These are phyloP conservation scores for Aeoliscus strigatus DNA, from an alignment of 2,797 vertebrate genomes.

Conservation along the genomic window DNA sequence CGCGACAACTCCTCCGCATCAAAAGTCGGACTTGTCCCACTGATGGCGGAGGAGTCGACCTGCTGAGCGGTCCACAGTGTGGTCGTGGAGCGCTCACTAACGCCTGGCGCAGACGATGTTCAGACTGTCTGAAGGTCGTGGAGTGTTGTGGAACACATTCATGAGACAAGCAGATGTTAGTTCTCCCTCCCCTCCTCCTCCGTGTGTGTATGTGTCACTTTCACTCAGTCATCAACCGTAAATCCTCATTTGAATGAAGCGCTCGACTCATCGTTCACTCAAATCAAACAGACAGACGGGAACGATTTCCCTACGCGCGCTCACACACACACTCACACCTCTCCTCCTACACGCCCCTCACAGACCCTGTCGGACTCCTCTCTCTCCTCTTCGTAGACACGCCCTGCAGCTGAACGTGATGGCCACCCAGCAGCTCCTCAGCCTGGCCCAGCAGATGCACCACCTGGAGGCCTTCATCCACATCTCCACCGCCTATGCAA, in stretches of 20 bases:
- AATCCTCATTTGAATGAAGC: constrained; percentile 17
- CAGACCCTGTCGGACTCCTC: too few species aligned
- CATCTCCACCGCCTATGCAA: constrained; percentile 92
- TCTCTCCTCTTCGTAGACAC: constrained; percentile 64
- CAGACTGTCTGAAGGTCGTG: too few species aligned
- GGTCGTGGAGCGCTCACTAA: too few species aligned
- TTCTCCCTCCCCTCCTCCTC: neutral
- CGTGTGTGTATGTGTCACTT: neutral
- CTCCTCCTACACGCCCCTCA: constrained; percentile 3
- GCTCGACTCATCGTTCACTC: too few species aligned
- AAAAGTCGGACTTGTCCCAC: too few species aligned
- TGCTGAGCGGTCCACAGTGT: too few species aligned
- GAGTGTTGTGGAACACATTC: too few species aligned
- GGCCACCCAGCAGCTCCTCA: constrained; percentile 87
- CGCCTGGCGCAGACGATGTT: too few species aligned
- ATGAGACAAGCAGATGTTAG: constrained; percentile 34
- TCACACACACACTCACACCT: neutral
- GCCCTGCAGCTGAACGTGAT: constrained; percentile 89
- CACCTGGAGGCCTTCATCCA: constrained; percentile 91
- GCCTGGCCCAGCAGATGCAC: constrained; percentile 86
- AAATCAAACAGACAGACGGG: too few species aligned
- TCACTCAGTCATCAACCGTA: constrained; percentile 3
- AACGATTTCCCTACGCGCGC: neutral
- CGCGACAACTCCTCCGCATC: too few species aligned
- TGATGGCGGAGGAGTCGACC: too few species aligned